Base-by-base conservation (phyloP, 2,797 vertebrate species). In the Lateolabrax maculatus region DNA sequence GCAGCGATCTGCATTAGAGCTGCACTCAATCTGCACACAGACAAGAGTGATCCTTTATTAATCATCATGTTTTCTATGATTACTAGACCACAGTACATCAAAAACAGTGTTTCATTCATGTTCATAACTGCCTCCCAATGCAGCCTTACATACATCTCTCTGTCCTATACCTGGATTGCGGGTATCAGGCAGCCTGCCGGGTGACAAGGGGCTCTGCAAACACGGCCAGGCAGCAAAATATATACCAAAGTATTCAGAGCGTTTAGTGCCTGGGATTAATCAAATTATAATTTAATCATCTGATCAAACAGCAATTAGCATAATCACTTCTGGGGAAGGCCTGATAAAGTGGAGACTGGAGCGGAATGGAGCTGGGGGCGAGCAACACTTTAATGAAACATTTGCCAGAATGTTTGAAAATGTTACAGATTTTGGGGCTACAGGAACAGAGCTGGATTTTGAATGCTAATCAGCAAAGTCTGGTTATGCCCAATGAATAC, bases 291-390 rank as follows among this genome's bases (percentile, higher is more conserved):
- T 97, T 96, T 97, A 97, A 97, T 97, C 97, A 98, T 98, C 95
- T 97, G 97, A 97, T 98, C 97, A 98, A 98, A 97, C 95, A 96
- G 93, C 95, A 96, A 97, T 98, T 97, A 97, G 94, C 96, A 97
- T 97, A 97, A 97, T 97, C 96, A 97, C 96, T 95, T 95, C 95
- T 97, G 95, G 95, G 96, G 94, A 91, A 96, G 95, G 95, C 93
- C 93, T 96, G 95, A 96, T 95, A 93, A 92, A 95, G 94, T 51
- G 86, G 82, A 83, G 93, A 93, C 93, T 95, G 93, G 90, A 95
- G 94, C 92, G 3, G 86, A 85, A 85, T 76, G 87, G 85, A 87
- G 89, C 91, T 91, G 69, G 77, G 84, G 91, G 90, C 86, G 61
- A 84, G 85, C 86, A 89, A 88, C 86, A 84, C 85, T 90, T 91